phyloP scores from a whole-genome alignment of 2,113 vertebrate species.

The Misgurnus anguillicaudatus region DNA sequence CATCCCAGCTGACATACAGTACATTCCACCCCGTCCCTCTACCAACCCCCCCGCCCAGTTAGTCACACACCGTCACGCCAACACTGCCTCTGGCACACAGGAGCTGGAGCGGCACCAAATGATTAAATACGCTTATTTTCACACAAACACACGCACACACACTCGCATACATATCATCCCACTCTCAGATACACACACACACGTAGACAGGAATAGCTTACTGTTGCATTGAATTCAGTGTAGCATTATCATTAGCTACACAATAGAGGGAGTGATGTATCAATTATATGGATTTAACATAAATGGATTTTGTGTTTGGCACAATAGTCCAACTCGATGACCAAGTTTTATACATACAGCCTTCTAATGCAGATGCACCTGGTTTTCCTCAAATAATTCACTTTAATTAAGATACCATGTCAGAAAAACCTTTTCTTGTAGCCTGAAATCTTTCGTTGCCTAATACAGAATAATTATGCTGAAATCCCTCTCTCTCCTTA shows the following conservation, averaged over 20 bases:
- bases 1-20: slow-evolving; percentile 36
- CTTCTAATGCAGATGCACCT: slow-evolving; percentile 23
- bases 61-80: slow-evolving; percentile 43
- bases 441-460: slow-evolving; percentile 36
- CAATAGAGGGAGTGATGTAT: background rate
- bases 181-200: slow-evolving; percentile 23
- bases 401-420: slow-evolving; percentile 17
- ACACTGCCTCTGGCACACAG: slow-evolving; percentile 43
- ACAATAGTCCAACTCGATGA: slow-evolving; percentile 15
- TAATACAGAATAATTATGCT: slow-evolving; percentile 38
- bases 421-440: slow-evolving; percentile 36
- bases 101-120: slow-evolving; percentile 44
- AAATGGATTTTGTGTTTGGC: slow-evolving; percentile 18
- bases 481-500: slow-evolving; percentile 31
- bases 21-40: background rate
- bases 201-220: background rate
- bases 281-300: slow-evolving; percentile 33
- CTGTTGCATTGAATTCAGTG: background rate
- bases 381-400: slow-evolving; percentile 11
- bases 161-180: slow-evolving; percentile 6
- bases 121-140: slow-evolving; percentile 45
- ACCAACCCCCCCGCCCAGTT: slow-evolving; percentile 12
- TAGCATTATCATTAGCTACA: slow-evolving; percentile 22
- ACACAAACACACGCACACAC: slow-evolving; percentile 35
- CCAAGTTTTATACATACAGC: slow-evolving; percentile 4